A percentile compares a stretch with the other conserved stretches of the same genome.
Evolutionary conservation across 1,140 invertebrate species (phyloP).

Genomic region (Aricia agestis): DNA sequence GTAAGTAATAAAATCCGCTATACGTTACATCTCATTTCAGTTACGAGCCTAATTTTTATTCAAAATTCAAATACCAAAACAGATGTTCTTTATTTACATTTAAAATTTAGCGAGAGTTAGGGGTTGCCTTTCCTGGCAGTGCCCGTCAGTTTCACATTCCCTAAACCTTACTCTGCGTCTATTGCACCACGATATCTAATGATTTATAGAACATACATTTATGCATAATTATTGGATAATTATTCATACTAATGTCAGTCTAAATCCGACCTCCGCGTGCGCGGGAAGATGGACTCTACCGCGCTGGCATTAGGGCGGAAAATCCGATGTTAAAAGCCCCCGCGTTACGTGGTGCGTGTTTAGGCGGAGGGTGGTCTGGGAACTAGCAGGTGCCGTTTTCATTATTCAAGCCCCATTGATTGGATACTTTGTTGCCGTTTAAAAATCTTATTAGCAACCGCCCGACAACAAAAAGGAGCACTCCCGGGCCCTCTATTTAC

Average conservation of each 20-base stretch:
- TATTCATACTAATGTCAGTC: conserved; percentile 59
- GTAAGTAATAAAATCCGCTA: no score
- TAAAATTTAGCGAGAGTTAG: neutral
- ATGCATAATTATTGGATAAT: conserved; percentile 65
- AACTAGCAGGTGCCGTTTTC: conserved; percentile 71
- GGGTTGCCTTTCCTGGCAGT: neutral
- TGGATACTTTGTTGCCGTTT: conserved; percentile 75
- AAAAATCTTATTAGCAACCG: conserved; percentile 75
- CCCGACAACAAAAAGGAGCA: conserved; percentile 60
- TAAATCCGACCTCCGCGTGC: conserved; percentile 25
- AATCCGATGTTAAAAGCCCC: conserved; percentile 35
- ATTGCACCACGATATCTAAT: conserved; percentile 38
- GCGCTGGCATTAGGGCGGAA: conserved; percentile 35
- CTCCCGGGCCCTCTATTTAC: conserved; percentile 62
- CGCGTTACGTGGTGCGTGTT: conserved; percentile 59
- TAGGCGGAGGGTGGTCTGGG: conserved; percentile 58
- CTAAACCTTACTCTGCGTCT: conserved; percentile 24
- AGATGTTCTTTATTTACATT: no score
- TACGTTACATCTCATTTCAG: no score
- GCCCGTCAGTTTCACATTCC: neutral
- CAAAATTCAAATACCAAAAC: no score
- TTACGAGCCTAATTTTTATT: no score
- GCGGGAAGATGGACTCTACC: conserved; percentile 36
- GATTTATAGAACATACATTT: conserved; percentile 40
- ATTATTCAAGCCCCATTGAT: conserved; percentile 75